Evolutionary conservation across 2,797 vertebrate species (phyloP), one percentile per base, ranked within the genome.

Genomic region (Alcedo quadribrachys): DNA sequence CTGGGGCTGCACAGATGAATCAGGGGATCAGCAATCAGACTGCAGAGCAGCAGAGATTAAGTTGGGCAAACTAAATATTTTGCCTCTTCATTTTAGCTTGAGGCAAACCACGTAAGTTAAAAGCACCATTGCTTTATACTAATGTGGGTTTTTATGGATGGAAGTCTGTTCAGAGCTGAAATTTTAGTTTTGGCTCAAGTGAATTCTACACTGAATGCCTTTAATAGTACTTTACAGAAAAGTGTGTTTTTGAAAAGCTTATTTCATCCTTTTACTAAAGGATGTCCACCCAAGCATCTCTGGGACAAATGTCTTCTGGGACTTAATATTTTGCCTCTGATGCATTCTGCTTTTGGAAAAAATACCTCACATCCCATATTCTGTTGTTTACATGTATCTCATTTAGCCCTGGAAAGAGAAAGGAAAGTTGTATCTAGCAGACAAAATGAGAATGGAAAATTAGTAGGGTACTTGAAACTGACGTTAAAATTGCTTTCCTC

Each of bases 401-500:
- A 24, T 85, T 95, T 89, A 73, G 16, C 35, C 43, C 35, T 70
- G 42, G 50, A 58, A 91, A 66, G 60, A 89, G 51, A 92, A 85
- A 46, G 51, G 60, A 73, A 40, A 87, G 8, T 69, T 87, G 12
- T 78, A n/a, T 83, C 78, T 93, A 78, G 48, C 65, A 92, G 74
- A 67, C 25, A 73, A 87, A 84, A 85, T 24, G 30, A 76, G 55
- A 45, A 32, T 90, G 71, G 67, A 84, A 93, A 93, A 86, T 82
- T 51, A 96, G 57, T 53, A 50, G 61, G 32, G n/a, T 81, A 57
- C 30, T 71, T 70, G 53, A 57, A 53, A 79, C 27, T 60, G 55
- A 53, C 46, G 8, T 73, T 60, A 73, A 79, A 92, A 67, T 60
- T 32, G 13, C 33, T 90, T 51, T 68, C 71, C 14, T 67, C 57